Percentiles rank a stretch among this genome's conserved stretches.
Conservation (phyloP, 2,888 invertebrate genomes). For the Mantis religiosa region DNA sequence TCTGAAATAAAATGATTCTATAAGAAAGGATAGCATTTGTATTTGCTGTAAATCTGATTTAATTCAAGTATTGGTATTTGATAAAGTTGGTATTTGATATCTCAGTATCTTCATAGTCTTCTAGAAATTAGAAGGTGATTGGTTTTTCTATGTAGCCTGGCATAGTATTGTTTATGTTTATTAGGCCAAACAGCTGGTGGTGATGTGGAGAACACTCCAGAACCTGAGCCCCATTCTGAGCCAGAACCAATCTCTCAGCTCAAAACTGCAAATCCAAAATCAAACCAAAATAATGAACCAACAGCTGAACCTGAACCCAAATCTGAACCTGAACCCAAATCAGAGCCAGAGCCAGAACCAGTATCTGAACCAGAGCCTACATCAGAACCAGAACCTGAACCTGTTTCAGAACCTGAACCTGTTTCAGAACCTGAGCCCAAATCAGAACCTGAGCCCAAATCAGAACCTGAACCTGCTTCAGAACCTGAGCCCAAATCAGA, state of each 20-base stretch:
- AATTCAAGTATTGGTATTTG: not conserved
- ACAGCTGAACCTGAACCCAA: slow-evolving; percentile 42
- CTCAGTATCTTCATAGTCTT: not conserved
- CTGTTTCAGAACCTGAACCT: slow-evolving; percentile 44
- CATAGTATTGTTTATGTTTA: slow-evolving; percentile 19
- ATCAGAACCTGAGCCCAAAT: slow-evolving; percentile 45
- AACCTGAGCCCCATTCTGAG: slow-evolving; percentile 37
- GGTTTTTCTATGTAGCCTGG: slow-evolving; percentile 17
- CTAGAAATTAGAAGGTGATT: slow-evolving; percentile 8
- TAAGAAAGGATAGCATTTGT: not conserved
- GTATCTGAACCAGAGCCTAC: slow-evolving; percentile 43
- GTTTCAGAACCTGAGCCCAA: slow-evolving; percentile 47
- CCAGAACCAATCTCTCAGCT: slow-evolving; percentile 35
- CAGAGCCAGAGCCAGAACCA: slow-evolving; percentile 45
- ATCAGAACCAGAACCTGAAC: slow-evolving; percentile 42
- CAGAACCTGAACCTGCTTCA: slow-evolving; percentile 43
- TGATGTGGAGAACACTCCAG: slow-evolving; percentile 36
- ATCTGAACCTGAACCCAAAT: slow-evolving; percentile 42
- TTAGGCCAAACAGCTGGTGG: slow-evolving; percentile 37
- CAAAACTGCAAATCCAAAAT: slow-evolving; percentile 41
- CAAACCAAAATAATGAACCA: slow-evolving; percentile 44
- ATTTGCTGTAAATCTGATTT: not conserved
- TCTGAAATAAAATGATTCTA: not conserved
- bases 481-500: slow-evolving; percentile 43
- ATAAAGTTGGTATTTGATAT: not conserved